Evolutionary conservation across 1,140 invertebrate species (phyloP).

Genomic region (Caenorhabditis briggsae): DNA sequence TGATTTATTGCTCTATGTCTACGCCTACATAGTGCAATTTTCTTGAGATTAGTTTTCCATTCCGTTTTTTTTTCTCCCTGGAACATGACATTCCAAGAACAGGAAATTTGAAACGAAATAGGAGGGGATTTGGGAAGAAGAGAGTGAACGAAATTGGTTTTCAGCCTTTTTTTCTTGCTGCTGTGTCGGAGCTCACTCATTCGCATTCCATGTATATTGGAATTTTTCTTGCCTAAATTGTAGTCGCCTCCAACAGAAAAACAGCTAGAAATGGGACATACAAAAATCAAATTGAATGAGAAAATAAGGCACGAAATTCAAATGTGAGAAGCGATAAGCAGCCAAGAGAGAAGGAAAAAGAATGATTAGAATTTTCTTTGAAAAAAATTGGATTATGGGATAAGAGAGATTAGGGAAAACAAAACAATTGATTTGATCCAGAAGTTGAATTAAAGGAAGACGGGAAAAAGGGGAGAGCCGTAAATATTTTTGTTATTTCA

Average conservation of each 20-base stretch:
- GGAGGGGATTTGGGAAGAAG: neutral
- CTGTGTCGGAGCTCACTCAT: constrained; percentile 8
- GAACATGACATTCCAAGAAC: too few relatives aligned
- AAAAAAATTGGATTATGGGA: neutral
- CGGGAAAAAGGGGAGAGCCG: neutral
- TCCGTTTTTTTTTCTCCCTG: too few relatives aligned
- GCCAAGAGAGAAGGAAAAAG: neutral
- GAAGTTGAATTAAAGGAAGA: neutral
- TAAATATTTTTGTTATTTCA: constrained; percentile 15
- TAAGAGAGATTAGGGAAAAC: neutral
- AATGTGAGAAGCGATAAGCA: neutral
- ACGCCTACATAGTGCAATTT: too few relatives aligned
- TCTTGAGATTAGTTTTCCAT: too few relatives aligned
- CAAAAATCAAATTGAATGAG: neutral
- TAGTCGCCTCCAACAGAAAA: neutral
- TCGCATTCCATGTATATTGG: neutral
- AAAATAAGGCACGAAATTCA: neutral
- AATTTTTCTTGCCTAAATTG: neutral
- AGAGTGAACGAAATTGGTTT: neutral
- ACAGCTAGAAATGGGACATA: neutral
- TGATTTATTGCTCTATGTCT: too few relatives aligned
- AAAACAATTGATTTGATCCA: neutral
- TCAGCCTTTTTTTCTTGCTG: neutral
- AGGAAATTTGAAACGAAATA: neutral
- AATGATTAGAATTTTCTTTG: neutral